phyloP scores from a whole-genome alignment of 2,113 vertebrate genomes.

The Apus apus region DNA sequence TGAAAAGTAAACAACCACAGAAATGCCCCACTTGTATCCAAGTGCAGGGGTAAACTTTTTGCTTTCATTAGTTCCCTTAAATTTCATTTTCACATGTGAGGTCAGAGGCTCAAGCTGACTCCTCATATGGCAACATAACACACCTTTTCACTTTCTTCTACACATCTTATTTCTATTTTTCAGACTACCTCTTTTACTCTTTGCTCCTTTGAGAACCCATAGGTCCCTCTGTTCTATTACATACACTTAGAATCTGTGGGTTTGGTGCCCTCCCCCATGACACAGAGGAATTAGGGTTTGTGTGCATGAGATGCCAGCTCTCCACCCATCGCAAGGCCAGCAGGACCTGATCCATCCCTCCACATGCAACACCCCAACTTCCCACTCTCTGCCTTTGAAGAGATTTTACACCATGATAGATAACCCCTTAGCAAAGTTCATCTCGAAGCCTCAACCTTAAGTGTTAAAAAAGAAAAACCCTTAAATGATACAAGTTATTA shows the following conservation, averaged over 20 bases:
- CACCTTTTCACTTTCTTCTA: background rate
- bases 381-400: background rate
- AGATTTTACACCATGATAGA: background rate
- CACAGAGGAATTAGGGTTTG: background rate
- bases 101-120: background rate
- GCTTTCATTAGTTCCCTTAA: background rate
- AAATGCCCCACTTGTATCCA: background rate
- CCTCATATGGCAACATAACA: background rate
- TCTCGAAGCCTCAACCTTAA: slow-evolving; percentile 37
- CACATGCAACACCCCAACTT: background rate
- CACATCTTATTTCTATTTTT: rapidly evolving
- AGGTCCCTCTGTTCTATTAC: background rate
- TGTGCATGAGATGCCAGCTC: background rate
- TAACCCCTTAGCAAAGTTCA: slow-evolving; percentile 10
- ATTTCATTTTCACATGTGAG: background rate
- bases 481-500: slow-evolving; percentile 61
- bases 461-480: slow-evolving; percentile 42
- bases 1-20: background rate
- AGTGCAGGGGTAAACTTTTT: background rate
- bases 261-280: background rate
- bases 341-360: background rate
- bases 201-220: too few species aligned
- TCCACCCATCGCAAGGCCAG: background rate
- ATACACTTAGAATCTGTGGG: too few species aligned
- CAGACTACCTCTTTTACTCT: background rate